Evolutionary conservation across 2,888 invertebrate genomes (phyloP).

Genomic region (Oscheius sp.): DNA sequence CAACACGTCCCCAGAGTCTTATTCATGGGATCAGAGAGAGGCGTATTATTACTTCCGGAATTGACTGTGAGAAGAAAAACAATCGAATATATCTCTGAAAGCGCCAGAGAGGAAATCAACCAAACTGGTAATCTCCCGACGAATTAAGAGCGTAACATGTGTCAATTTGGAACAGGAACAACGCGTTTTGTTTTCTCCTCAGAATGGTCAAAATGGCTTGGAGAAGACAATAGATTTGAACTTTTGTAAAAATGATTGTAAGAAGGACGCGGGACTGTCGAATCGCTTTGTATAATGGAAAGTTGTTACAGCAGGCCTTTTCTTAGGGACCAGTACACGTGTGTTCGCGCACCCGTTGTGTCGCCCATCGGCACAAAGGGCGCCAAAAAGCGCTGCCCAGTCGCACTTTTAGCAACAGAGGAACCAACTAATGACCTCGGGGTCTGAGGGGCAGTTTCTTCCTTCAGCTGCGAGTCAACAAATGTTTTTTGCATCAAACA

Average conservation of each 20-base stretch:
- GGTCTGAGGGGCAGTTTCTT: no score
- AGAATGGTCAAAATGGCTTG: no score
- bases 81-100: no score
- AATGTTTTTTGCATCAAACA: no score
- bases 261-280: not conserved
- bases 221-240: not conserved
- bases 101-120: no score
- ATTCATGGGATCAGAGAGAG: no score
- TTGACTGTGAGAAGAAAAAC: not conserved
- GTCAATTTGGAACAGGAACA: constrained; percentile 1
- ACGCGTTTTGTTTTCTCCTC: no score
- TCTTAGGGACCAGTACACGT: not conserved
- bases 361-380: not conserved
- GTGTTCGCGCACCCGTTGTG: not conserved
- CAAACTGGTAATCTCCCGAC: not conserved
- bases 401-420: not conserved
- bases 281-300: constrained; percentile 6
- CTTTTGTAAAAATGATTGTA: constrained; percentile 1
- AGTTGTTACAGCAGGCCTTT: constrained; percentile 13
- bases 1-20: no score
- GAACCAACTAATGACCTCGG: no score
- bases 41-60: no score
- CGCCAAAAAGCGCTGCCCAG: not conserved
- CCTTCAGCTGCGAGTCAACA: no score
- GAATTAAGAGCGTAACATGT: constrained; percentile 1